Evolutionary conservation across 2,888 invertebrate genomes (phyloP), one percentile per base, ranked within the genome.

Genomic region (Tortrix viridana): DNA sequence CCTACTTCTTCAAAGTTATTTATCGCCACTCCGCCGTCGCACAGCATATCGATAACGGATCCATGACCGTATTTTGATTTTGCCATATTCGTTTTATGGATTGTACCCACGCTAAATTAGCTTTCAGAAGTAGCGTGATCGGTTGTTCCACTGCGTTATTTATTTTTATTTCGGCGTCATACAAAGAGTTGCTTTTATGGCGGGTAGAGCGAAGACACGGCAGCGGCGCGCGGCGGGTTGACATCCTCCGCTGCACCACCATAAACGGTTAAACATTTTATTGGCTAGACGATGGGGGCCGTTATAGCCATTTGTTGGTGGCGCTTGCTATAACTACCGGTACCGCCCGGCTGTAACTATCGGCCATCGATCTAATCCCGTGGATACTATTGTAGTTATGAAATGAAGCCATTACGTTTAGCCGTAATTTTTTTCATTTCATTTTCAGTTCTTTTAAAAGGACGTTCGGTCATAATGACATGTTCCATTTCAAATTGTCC

Each of bases 81-180:
- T 73, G 77, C 80, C 74, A 78, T 79, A 82, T 82, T 77, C 72
- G 69, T 77, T 79, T 32, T 82, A 77, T 73, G 74, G 73, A 71
- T 67, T 69, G 71, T 74, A 74, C 81, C 84, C 76, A 82, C 81
- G 79, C 77, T 72, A 78, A 78, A 71, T 73, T 71, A 67, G 46
- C 74, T 74, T 78, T 76, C 67, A 67, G 63, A 71, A 61, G 68
- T 69, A 67, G 67, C 69, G 65, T 60, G 65, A 56, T 50, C 55
- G 49, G 43, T 60, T 66, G 54, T 58, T 65, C 47, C 54, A 57
- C 63, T 16, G 23, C 50, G 22, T 16, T 52, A 26, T 49, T 23
- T 63, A 47, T 62, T 50, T 16, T 43, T 65, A 62, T 65, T 62
- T 66, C 67, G 64, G 65, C 56, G 64, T 63, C 63, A 65, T 65